Conservation (phyloP, 2,888 invertebrate species). For the Branchipolynoe longqiensis region DNA sequence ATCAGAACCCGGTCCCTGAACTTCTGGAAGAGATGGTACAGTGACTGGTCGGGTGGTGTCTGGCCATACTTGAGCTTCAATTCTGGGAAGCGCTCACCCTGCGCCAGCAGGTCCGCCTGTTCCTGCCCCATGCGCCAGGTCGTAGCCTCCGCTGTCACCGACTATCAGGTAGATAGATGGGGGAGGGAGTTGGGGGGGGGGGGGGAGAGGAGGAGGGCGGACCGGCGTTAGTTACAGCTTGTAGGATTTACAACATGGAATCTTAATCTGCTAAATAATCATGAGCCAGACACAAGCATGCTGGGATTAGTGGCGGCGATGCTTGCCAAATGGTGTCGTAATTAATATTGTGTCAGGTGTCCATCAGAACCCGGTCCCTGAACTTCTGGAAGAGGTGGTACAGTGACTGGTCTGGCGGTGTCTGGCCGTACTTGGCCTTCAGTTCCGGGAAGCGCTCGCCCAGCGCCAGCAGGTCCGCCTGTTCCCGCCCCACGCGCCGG, state of each 20-base stretch:
- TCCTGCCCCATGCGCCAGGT: constrained; percentile 66
- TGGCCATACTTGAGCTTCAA: constrained; percentile 74
- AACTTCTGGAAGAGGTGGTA: constrained; percentile 71
- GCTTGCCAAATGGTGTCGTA: too few relatives aligned
- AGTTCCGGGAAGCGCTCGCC: constrained; percentile 70
- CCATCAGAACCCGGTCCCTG: not conserved
- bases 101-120: constrained; percentile 68
- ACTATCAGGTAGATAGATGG: too few relatives aligned
- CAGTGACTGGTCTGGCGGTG: constrained; percentile 69
- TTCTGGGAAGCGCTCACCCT: constrained; percentile 70
- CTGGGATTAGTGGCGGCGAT: too few relatives aligned
- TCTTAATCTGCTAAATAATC: too few relatives aligned
- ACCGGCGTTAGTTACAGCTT: too few relatives aligned
- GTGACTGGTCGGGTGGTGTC: constrained; percentile 69
- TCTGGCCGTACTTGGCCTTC: constrained; percentile 74
- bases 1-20: constrained; percentile 10
- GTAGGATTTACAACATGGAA: too few relatives aligned
- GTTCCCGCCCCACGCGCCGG: constrained; percentile 65
- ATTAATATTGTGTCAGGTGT: not conserved
- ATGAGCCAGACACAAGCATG: too few relatives aligned
- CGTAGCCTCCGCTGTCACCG: constrained; percentile 69
- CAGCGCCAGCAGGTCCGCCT: constrained; percentile 69
- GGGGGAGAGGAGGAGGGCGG: too few relatives aligned
- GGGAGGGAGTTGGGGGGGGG: too few relatives aligned
- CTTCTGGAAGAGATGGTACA: constrained; percentile 72